Conservation (phyloP, 2,888 invertebrate species). For the Stramonita haemastoma region DNA sequence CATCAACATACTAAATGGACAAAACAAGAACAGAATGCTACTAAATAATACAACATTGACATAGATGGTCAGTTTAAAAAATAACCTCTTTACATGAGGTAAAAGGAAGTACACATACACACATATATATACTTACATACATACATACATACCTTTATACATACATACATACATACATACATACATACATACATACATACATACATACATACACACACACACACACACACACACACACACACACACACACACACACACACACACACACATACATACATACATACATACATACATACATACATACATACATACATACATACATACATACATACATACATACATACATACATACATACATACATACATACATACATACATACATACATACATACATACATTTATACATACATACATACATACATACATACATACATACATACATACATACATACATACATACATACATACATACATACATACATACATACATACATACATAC, state of each 20-base stretch:
- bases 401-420: neutral
- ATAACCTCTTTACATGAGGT: too few relatives aligned
- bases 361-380: neutral
- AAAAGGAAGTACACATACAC: neutral
- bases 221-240: conserved; percentile 6
- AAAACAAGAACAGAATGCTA: too few relatives aligned
- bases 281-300: neutral
- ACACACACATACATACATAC: neutral
- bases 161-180: neutral
- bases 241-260: neutral
- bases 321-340: neutral
- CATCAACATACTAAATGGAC: too few relatives aligned
- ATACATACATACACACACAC: conserved; percentile 10
- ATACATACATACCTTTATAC: neutral
- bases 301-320: neutral
- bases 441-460: neutral
- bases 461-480: neutral
- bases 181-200: conserved; percentile 4
- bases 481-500: neutral
- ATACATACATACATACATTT: neutral
- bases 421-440: neutral
- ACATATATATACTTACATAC: neutral
- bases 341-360: neutral
- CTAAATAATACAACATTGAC: too few relatives aligned
- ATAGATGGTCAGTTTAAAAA: too few relatives aligned